These are phyloP conservation scores for Sphaerophoria rueppellii DNA, from an alignment of 2,888 invertebrate genomes.

Conservation along the genomic window DNA sequence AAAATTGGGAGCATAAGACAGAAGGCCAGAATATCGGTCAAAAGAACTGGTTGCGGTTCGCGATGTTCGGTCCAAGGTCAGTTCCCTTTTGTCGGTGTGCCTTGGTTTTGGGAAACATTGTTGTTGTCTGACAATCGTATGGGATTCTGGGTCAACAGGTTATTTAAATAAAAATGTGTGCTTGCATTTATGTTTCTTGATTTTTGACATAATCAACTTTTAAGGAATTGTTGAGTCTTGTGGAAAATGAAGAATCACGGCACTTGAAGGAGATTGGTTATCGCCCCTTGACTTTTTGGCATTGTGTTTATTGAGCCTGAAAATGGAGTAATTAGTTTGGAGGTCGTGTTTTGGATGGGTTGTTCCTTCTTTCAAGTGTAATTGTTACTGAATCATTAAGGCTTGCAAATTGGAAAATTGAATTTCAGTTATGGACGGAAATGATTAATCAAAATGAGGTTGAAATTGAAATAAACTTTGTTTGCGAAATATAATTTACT, in stretches of 20 bases:
- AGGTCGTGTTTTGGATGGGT: slow-evolving; percentile 32
- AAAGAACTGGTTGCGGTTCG: slow-evolving; percentile 57
- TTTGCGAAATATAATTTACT: too few species aligned
- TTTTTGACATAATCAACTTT: background rate
- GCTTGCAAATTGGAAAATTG: too few species aligned
- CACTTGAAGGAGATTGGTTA: slow-evolving; percentile 17
- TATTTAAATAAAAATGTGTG: slow-evolving; percentile 4
- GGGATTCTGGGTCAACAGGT: slow-evolving; percentile 66
- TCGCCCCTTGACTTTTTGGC: slow-evolving; percentile 27
- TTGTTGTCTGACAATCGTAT: slow-evolving; percentile 33
- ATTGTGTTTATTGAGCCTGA: background rate
- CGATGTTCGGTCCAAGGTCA: slow-evolving; percentile 55
- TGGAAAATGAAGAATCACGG: slow-evolving; percentile 40
- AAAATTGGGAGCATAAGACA: background rate
- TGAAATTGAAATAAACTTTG: too few species aligned
- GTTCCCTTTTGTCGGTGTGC: slow-evolving; percentile 62
- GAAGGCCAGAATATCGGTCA: slow-evolving; percentile 54
- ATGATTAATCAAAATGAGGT: too few species aligned
- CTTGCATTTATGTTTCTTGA: background rate
- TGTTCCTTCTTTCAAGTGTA: slow-evolving; percentile 22
- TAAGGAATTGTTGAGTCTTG: slow-evolving; percentile 12
- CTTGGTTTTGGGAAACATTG: background rate
- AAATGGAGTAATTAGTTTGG: slow-evolving; percentile 50
- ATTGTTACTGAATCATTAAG: too few species aligned
- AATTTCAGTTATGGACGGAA: too few species aligned